A percentile compares a stretch with the other conserved stretches of the same genome.
phyloP scores from a whole-genome alignment of 2,113 vertebrate species.

The Muntiacus reevesi region DNA sequence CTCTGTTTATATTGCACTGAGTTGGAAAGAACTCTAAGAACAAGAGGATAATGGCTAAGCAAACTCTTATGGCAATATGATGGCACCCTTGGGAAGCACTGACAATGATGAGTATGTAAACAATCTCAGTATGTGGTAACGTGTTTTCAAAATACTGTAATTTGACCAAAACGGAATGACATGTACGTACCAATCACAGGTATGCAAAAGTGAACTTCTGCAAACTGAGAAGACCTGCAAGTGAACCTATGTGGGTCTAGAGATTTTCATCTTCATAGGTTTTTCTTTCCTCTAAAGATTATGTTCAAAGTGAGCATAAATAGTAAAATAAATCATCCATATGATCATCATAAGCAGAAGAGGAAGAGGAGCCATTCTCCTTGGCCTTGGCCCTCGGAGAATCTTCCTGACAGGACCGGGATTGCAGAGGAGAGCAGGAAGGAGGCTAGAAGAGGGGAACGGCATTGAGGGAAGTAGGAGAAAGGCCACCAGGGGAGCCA shows the following conservation, averaged over 20 bases:
- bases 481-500: not conserved
- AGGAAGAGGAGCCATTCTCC: not conserved
- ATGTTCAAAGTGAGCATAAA: not conserved
- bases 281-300: not conserved
- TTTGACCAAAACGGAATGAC: slow-evolving; percentile 2
- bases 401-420: not conserved
- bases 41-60: not conserved
- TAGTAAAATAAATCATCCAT: not conserved
- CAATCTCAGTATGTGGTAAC: not conserved
- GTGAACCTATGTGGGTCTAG: not conserved
- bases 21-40: not conserved
- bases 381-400: not conserved
- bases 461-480: not conserved
- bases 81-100: not conserved
- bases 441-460: not conserved
- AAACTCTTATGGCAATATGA: not conserved
- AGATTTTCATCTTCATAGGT: not conserved
- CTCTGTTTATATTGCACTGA: not conserved
- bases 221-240: not conserved
- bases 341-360: not conserved
- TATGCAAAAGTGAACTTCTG: not conserved
- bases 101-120: not conserved
- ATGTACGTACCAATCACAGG: not conserved
- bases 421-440: not conserved
- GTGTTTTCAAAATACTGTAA: not conserved